These are phyloP conservation scores for Eustalomyia histrio DNA, from an alignment of 2,888 invertebrate genomes.

Conservation along the genomic window DNA sequence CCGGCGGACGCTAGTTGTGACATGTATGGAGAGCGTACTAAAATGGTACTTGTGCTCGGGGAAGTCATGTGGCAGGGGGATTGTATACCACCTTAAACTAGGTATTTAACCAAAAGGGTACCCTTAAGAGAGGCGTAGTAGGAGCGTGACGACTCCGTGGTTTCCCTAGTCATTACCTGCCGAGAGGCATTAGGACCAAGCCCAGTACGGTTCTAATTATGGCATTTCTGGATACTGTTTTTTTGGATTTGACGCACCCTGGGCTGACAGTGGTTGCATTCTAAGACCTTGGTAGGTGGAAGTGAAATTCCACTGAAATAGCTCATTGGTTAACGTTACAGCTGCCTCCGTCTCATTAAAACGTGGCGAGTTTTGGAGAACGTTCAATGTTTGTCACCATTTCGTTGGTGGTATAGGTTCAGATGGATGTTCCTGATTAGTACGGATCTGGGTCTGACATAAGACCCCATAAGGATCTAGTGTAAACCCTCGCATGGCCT, in stretches of 20 bases:
- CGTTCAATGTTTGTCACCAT: too few relatives aligned
- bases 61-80: background rate
- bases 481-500: background rate
- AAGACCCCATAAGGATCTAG: background rate
- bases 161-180: too few relatives aligned
- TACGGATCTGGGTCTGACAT: too few relatives aligned
- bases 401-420: too few relatives aligned
- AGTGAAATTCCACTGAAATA: too few relatives aligned
- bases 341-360: background rate
- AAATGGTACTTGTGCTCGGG: background rate
- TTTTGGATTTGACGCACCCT: background rate
- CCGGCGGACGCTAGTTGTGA: background rate
- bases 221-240: conserved; percentile 3
- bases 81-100: too few relatives aligned
- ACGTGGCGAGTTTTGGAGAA: background rate
- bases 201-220: conserved; percentile 4
- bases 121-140: background rate
- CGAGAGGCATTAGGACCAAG: conserved; percentile 1
- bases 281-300: too few relatives aligned
- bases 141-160: background rate
- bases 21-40: background rate
- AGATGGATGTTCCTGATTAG: too few relatives aligned
- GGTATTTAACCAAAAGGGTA: background rate
- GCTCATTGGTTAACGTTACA: too few relatives aligned
- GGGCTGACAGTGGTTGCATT: conserved; percentile 9